Evolutionary conservation across 2,888 invertebrate species (phyloP), one percentile per base, ranked within the genome.

Genomic region (Thelaira solivaga): DNA sequence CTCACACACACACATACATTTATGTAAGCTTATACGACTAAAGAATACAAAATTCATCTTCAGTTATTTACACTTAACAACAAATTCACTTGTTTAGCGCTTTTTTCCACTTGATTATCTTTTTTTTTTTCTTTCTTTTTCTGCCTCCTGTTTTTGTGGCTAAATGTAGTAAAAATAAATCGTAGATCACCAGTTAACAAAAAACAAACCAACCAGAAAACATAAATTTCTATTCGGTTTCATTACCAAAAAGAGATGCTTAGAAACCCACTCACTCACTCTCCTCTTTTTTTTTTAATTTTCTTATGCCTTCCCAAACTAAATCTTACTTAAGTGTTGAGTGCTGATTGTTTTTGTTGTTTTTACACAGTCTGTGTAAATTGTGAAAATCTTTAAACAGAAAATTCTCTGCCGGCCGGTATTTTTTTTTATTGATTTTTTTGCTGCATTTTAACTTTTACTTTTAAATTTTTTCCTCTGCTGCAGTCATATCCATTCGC

Each of bases 31-130:
- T n/a, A n/a, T n/a, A n/a, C 39, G 36, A 16, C 31, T 29, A 8
- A 22, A 8, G 26, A 22, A 49, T 8, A 39, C 10, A 16, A 41
- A 62, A 57, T 62, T 31, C 57, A 34, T 64, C 57, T 76, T 64
- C 64, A 51, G 41, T 62, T 69, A 69, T 69, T 69, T 76, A 69
- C 64, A 59, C 64, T 64, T 39, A 8, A 62, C 24, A 76, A 62
- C 41, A 76, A 55, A 49, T 67, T 62, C 80, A 83, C 83, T 75
- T 62, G 47, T 61, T 67, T 68, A 81, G 82, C 80, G 61, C 20
- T 53, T 73, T 73, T 74, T 68, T 65, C 55, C 72, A 16, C 16
- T 41, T 36, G 8, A 8, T 29, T 7, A n/a, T n/a, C n/a, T 61
- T 62, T 22, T 59, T 55, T 57, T 67, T 47, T 51, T 26, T 71